Base-by-base conservation (phyloP, 2,888 invertebrate species). In the Eremobia ochroleuca region DNA sequence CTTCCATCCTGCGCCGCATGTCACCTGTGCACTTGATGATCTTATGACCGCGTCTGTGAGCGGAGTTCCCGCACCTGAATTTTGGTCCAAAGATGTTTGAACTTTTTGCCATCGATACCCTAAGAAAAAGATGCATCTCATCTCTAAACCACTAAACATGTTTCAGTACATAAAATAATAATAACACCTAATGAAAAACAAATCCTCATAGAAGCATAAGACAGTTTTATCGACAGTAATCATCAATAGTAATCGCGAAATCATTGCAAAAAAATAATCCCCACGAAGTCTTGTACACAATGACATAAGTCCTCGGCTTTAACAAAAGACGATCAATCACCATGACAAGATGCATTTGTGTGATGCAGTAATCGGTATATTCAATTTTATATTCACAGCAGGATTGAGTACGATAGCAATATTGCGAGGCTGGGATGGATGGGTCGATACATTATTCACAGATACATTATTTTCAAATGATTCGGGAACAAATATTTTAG, bases 291-390 rank as follows among this genome's bases (percentile, higher is more conserved):
- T 43, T 28, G n/a, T 46, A 62, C 34, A 72, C 62, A 43, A 21
- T 71, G 62, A 81, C 71, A 72, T 37, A 72, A 77, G 40, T 72
- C 43, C n/a, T 40, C 40, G 34, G 18, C 28, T 31, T 25, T 21
- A 77, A 83, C 75, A 78, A 81, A 76, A 81, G 80, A 55, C 65
- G 61, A 83, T 85, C 78, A n/a, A 86, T 86, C 81, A 85, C n/a
- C 37, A 2, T 81, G 65, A 85, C 79, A 78, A 77, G 80, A 67
- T 76, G 72, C 52, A 74, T 84, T 82, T 85, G 81, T 77, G 77
- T 81, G 84, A 86, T 85, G 79, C 28, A 49, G 61, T 81, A 82
- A 86, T 87, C 88, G 75, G 34, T 77, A 75, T 77, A 75, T 77
- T 81, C 79, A 79, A 83, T 77, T 72, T 76, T 31, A 49, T 61